Evolutionary conservation across 1,140 invertebrate species (phyloP), one percentile per base, ranked within the genome.

Genomic region (Cardiocondyla obscurior): DNA sequence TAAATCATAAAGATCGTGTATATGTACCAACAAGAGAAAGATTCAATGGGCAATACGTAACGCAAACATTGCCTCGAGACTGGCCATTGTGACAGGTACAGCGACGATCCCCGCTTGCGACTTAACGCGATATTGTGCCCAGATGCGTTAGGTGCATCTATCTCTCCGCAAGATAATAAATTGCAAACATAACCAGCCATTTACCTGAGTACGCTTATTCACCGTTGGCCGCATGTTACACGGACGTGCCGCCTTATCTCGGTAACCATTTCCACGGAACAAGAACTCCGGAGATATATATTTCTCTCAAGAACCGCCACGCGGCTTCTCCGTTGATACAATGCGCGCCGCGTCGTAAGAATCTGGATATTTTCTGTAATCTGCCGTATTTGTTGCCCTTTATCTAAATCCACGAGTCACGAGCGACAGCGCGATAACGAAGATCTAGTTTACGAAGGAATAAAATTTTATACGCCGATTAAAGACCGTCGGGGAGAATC

Each of bases 141-240:
- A 58, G 77, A 72, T 72, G 77, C 77, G 67, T 81, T 72, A 72
- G 67, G 53, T 49, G 33, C 79, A 83, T 86, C 85, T 76, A 83
- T 86, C 84, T 86, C 81, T 65, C 69, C 30, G 25, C 19, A 36
- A 58, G 62, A 65, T 49, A 86, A 86, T 86, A 86, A 86, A 86
- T 86, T 42, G 62, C 79, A 14, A 42, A 39, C 85, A 82, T 81
- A 82, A 86, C 84, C 84, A 53, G 53, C 79, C 65, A 83, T 86
- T 86, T 86, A 86, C 79, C 69, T 62, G 64, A 55, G 30, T 58
- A 30, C 79, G 46, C 69, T 76, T 82, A 85, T 51, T 65, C 22
- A 44, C 30, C 14, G 36, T 25, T 58, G 39, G 36, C 39, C 51
- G 44, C 36, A 49, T 8, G 36, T 28, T 69, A 53, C 74, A 74